Evolutionary conservation across 2,888 invertebrate species (phyloP).

Genomic region (Campopleginae sp.): DNA sequence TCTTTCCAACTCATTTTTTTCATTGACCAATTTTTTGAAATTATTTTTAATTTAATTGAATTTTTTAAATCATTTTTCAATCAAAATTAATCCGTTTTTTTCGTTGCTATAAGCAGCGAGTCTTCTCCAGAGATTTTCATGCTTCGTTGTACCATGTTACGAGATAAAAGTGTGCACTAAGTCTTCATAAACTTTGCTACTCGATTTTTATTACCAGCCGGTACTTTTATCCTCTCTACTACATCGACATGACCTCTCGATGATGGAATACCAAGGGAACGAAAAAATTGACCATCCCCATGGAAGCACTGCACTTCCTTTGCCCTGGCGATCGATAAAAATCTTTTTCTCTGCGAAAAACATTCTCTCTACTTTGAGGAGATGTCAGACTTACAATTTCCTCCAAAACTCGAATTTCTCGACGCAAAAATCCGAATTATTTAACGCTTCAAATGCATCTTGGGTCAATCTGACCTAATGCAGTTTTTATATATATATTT

Average conservation of each 20-base stretch:
- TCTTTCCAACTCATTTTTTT: too few relatives aligned
- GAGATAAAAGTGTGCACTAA: slow-evolving; percentile 58
- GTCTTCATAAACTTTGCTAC: slow-evolving; percentile 60
- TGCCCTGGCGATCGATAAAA: not conserved
- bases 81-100: not conserved
- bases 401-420: not conserved
- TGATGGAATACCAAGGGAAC: slow-evolving; percentile 19
- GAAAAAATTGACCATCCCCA: slow-evolving; percentile 10
- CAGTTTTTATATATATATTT: too few relatives aligned
- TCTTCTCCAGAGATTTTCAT: not conserved
- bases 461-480: too few relatives aligned
- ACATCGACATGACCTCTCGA: slow-evolving; percentile 11
- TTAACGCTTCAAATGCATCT: too few relatives aligned
- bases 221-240: slow-evolving; percentile 49
- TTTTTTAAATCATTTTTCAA: too few relatives aligned
- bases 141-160: slow-evolving; percentile 7
- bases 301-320: not conserved
- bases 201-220: slow-evolving; percentile 59
- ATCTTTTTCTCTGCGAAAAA: not conserved
- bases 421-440: too few relatives aligned
- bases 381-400: not conserved
- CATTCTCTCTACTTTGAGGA: not conserved
- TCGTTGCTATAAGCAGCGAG: not conserved
- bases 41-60: too few relatives aligned
- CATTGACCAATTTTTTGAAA: too few relatives aligned